A percentile compares a stretch with the other conserved stretches of the same genome.
Evolutionary conservation across 2,888 invertebrate species (phyloP).

Genomic region (Alloplasta piceator): DNA sequence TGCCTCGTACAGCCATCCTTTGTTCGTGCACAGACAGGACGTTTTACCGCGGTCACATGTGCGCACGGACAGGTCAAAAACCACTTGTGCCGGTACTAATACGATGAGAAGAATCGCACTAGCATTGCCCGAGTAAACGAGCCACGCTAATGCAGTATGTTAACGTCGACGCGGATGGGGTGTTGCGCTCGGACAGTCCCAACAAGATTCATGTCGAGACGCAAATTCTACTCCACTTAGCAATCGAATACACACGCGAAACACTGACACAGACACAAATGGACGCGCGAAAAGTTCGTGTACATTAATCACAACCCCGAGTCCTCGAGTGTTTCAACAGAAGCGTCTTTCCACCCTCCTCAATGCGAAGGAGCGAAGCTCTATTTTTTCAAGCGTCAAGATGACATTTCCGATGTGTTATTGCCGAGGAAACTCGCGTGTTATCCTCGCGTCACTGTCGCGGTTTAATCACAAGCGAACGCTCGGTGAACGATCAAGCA

Average conservation of each 20-base stretch:
- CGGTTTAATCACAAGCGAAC: too few species aligned
- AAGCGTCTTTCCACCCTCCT: too few species aligned
- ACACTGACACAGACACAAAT: too few species aligned
- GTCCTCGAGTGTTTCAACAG: too few species aligned
- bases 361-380: background rate
- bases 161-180: background rate
- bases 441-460: too few species aligned
- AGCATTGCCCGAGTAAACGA: background rate
- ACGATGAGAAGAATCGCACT: background rate
- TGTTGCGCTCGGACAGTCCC: background rate
- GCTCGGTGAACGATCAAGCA: too few species aligned
- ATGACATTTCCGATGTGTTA: background rate
- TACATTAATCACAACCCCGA: too few species aligned
- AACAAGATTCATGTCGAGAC: background rate
- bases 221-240: background rate
- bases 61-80: background rate
- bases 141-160: background rate
- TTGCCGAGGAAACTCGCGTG: background rate
- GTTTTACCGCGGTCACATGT: background rate
- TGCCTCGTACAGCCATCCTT: background rate
- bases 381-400: background rate
- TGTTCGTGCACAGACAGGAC: background rate
- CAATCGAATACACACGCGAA: background rate
- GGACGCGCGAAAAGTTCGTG: too few species aligned
- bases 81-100: background rate